Conservation (phyloP, 1,140 invertebrate species). For the Acromyrmex echinatior region DNA sequence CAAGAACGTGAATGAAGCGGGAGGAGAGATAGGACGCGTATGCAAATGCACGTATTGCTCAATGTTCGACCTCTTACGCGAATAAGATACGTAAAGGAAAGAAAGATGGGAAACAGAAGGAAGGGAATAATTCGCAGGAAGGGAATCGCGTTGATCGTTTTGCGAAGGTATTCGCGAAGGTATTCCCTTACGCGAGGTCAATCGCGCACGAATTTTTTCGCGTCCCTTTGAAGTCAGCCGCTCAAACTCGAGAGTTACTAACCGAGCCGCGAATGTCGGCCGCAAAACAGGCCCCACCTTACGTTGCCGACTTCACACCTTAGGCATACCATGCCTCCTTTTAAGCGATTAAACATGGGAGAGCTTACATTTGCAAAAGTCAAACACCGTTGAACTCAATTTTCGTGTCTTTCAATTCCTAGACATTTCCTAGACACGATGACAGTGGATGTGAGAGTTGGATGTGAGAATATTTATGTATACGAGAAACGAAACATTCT, state of each 20-base stretch:
- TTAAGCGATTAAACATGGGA: constrained; percentile 49
- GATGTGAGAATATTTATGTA: not conserved
- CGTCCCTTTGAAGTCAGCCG: constrained; percentile 68
- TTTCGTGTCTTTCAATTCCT: constrained; percentile 16
- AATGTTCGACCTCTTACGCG: constrained; percentile 20
- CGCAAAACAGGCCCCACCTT: constrained; percentile 34
- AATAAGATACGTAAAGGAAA: constrained; percentile 13
- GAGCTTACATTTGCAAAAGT: constrained; percentile 26
- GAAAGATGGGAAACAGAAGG: not conserved
- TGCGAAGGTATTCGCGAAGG: constrained; percentile 55
- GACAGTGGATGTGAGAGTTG: not conserved
- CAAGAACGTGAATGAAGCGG: not conserved
- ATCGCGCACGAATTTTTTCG: constrained; percentile 62
- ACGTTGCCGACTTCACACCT: constrained; percentile 57
- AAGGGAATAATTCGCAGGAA: constrained; percentile 10
- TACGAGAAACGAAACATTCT: not conserved
- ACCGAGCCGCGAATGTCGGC: constrained; percentile 59
- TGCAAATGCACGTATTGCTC: constrained; percentile 58
- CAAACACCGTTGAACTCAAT: constrained; percentile 33
- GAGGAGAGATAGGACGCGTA: constrained; percentile 1
- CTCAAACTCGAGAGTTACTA: constrained; percentile 63
- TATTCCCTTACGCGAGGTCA: constrained; percentile 33
- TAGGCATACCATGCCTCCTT: constrained; percentile 7
- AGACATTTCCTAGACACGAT: constrained; percentile 1
- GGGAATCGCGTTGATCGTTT: constrained; percentile 62